These are phyloP conservation scores for Stigmatopora nigra DNA, from an alignment of 2,113 vertebrate species.

Conservation along the genomic window DNA sequence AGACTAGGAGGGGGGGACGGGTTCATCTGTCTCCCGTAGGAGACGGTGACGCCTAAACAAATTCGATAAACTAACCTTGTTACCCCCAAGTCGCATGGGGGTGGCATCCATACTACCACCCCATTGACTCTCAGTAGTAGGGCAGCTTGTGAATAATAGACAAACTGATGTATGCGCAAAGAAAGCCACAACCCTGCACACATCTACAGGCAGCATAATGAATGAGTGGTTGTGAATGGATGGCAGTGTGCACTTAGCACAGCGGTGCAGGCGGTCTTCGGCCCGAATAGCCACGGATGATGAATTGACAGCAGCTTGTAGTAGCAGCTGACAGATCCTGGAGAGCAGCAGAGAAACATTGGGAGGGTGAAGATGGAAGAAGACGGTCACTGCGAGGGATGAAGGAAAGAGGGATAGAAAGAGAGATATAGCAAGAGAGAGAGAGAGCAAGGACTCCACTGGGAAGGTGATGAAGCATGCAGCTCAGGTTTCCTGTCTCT, in stretches of 20 bases:
- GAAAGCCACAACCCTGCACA: slow-evolving; percentile 33
- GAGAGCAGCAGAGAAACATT: slow-evolving; percentile 13
- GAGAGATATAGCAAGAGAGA: slow-evolving; percentile 33
- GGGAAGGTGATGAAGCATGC: slow-evolving; percentile 68
- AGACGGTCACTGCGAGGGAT: slow-evolving; percentile 22
- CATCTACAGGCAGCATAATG: slow-evolving; percentile 39
- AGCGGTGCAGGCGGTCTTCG: slow-evolving; percentile 34
- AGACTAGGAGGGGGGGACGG: slow-evolving; percentile 17
- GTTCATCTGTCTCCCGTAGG: slow-evolving; percentile 50
- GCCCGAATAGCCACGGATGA: slow-evolving; percentile 40
- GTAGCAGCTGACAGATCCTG: slow-evolving; percentile 34
- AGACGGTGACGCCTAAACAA: slow-evolving; percentile 65
- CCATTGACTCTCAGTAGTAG: slow-evolving; percentile 36
- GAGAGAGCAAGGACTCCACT: slow-evolving; percentile 50
- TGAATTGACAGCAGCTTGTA: slow-evolving; percentile 56
- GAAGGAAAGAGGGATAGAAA: slow-evolving; percentile 15
- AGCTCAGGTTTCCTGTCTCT: slow-evolving; percentile 70
- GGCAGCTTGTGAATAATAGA: slow-evolving; percentile 53
- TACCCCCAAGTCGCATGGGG: slow-evolving; percentile 54
- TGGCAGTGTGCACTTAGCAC: slow-evolving; percentile 60
- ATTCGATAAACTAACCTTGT: slow-evolving; percentile 67
- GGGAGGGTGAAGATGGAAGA: slow-evolving; percentile 10
- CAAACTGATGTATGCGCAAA: slow-evolving; percentile 41
- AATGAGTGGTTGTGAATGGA: slow-evolving; percentile 66
- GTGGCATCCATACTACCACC: slow-evolving; percentile 40